A percentile compares a stretch with the other conserved stretches of the same genome.
Evolutionary conservation across 2,113 vertebrate species (phyloP).

Genomic region (Nicator chloris): DNA sequence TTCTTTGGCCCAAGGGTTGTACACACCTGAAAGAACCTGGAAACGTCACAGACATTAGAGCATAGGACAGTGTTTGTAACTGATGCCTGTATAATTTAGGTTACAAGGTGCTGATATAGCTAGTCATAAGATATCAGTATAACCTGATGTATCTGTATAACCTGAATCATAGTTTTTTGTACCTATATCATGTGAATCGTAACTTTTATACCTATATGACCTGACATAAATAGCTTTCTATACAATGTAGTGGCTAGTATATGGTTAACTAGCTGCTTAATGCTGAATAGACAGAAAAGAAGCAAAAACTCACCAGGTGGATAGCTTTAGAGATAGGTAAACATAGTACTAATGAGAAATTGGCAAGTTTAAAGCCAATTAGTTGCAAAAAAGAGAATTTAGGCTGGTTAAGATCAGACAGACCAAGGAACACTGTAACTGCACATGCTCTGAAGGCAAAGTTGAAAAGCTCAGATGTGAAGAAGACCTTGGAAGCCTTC

Average conservation of each 20-base stretch:
- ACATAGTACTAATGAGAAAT: background rate
- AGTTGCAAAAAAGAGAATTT: background rate
- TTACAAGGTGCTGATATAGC: background rate
- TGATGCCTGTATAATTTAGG: background rate
- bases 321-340: background rate
- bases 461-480: background rate
- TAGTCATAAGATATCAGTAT: background rate
- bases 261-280: background rate
- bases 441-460: background rate
- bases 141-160: background rate
- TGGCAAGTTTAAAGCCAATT: background rate
- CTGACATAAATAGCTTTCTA: background rate
- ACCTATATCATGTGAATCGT: background rate
- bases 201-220: background rate
- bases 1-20: background rate
- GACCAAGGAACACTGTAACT: background rate
- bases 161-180: background rate
- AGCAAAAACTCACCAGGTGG: background rate
- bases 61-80: background rate
- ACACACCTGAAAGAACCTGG: background rate
- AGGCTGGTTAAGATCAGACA: background rate
- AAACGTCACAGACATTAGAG: background rate
- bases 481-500: background rate
- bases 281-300: background rate
- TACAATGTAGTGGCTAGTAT: background rate